Evolutionary conservation across 2,888 invertebrate species (phyloP).

Genomic region (Dinocampus coccinellae): DNA sequence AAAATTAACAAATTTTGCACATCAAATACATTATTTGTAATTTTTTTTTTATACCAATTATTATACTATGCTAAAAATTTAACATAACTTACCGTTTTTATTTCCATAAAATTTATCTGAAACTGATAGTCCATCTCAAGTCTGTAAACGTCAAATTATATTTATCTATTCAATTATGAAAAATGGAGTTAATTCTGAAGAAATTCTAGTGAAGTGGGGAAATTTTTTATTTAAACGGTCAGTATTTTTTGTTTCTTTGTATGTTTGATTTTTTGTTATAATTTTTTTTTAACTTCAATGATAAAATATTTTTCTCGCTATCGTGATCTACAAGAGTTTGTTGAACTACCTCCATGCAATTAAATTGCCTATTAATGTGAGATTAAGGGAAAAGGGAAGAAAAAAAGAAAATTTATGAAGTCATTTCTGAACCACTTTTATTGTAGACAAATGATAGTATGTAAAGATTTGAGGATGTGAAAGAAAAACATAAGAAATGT

Average conservation of each 20-base stretch:
- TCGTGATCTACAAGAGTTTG: not conserved
- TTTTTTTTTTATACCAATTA: not conserved
- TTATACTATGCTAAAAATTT: not conserved
- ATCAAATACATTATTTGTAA: not conserved
- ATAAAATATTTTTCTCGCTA: not conserved
- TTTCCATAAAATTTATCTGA: not conserved
- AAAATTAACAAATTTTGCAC: not conserved
- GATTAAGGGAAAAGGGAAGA: constrained; percentile 17
- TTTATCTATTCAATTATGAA: too few relatives aligned
- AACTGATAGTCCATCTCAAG: too few relatives aligned
- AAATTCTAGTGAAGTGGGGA: too few relatives aligned
- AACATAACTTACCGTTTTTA: not conserved
- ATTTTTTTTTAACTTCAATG: not conserved
- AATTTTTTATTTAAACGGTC: not conserved
- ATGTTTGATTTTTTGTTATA: not conserved
- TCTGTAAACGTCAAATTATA: not conserved
- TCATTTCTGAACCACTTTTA: constrained; percentile 31
- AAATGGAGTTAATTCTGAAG: too few relatives aligned
- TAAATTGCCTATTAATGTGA: constrained; percentile 14
- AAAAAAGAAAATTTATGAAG: constrained; percentile 14
- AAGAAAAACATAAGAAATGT: constrained; percentile 39
- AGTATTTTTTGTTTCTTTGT: too few relatives aligned
- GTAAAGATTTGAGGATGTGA: constrained; percentile 44
- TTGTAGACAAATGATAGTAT: constrained; percentile 42
- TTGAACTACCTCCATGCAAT: constrained; percentile 15